These are phyloP conservation scores for Phasianus colchicus DNA, from an alignment of 2,113 vertebrate species.

Conservation along the genomic window DNA sequence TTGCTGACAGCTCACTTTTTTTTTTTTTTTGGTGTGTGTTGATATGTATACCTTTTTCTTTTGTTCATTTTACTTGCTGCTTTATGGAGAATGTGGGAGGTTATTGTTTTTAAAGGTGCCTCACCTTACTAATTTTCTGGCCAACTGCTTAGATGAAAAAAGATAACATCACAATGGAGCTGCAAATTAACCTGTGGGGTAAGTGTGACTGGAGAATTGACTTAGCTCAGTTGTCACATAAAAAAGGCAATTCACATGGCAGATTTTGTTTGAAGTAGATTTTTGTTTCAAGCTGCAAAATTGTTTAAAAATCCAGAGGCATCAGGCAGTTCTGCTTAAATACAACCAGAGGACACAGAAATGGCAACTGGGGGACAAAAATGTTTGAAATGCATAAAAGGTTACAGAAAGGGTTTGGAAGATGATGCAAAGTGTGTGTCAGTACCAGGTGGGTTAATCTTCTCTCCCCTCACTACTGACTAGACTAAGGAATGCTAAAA, in stretches of 20 bases:
- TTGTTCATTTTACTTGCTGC: not conserved
- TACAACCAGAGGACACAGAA: not conserved
- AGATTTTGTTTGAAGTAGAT: not conserved
- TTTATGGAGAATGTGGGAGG: not conserved
- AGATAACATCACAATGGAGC: not conserved
- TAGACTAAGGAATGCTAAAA: not conserved
- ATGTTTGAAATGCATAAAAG: not conserved
- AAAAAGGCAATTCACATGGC: not conserved
- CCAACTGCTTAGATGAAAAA: not conserved
- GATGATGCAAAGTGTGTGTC: not conserved
- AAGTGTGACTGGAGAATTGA: not conserved
- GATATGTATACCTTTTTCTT: not conserved
- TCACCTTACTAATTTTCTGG: not conserved
- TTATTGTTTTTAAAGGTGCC: not conserved
- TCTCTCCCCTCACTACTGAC: not conserved
- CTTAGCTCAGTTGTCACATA: not conserved
- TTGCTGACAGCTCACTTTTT: not conserved
- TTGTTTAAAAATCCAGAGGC: not conserved
- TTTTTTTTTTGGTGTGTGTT: not conserved
- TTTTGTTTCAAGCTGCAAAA: not conserved
- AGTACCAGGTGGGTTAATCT: not conserved
- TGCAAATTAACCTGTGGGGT: fast-evolving
- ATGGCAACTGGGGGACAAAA: not conserved
- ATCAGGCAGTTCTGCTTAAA: not conserved
- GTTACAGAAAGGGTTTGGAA: not conserved